Evolutionary conservation across 2,113 vertebrate species (phyloP).

Genomic region (Pseudorectes ferrugineus): DNA sequence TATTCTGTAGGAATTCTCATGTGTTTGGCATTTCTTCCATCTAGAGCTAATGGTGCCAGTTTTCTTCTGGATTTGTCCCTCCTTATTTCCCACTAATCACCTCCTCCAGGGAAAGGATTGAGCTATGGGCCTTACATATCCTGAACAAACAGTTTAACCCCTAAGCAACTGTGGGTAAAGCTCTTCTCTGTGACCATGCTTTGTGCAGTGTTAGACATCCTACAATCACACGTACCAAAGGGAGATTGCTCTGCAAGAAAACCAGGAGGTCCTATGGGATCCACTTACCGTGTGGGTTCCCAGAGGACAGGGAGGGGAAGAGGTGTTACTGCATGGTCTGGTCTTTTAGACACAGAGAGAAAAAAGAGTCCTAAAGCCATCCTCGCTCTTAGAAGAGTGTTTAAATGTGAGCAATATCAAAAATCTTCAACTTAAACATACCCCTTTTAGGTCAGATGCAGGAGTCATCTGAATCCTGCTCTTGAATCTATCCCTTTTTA

Average conservation of each 20-base stretch:
- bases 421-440: not conserved
- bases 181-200: not conserved
- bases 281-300: not conserved
- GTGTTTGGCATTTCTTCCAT: not conserved
- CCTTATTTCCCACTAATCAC: not conserved
- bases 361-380: not conserved
- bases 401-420: not conserved
- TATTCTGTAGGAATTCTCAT: not conserved
- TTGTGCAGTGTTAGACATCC: not conserved
- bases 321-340: not conserved
- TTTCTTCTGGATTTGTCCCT: not conserved
- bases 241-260: not conserved
- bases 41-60: not conserved
- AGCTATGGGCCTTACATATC: not conserved
- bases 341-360: not conserved
- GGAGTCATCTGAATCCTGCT: not conserved
- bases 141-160: not conserved
- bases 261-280: not conserved
- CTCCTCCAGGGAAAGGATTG: not conserved
- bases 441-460: not conserved
- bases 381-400: not conserved
- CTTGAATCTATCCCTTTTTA: not conserved
- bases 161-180: not conserved
- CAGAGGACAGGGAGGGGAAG: not conserved
- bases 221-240: not conserved